A percentile compares a stretch with the other conserved stretches of the same genome.
Evolutionary conservation across 2,797 vertebrate genomes (phyloP).

Genomic region (Lates japonicus): DNA sequence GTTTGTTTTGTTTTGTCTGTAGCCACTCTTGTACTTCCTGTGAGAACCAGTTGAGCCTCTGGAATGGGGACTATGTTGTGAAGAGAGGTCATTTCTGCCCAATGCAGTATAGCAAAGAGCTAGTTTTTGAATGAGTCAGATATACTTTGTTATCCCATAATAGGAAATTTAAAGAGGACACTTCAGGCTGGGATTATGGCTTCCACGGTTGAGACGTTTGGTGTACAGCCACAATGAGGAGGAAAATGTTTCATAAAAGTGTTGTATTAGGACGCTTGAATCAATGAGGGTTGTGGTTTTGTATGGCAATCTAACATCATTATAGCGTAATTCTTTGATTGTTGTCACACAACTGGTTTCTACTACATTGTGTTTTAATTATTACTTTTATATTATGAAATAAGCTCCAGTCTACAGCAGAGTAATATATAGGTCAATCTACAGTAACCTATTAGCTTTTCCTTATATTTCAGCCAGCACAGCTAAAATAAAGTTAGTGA

Average conservation of each 20-base stretch:
- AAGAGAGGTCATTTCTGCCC: too few species aligned
- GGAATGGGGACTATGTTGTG: too few species aligned
- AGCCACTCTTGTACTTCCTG: too few species aligned
- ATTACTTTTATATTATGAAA: conserved; percentile 33
- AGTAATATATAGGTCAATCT: conserved; percentile 42
- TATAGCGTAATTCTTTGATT: background rate
- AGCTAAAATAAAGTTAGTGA: conserved; percentile 51
- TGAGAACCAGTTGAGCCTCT: too few species aligned
- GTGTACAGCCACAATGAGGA: background rate
- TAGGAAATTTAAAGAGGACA: too few species aligned
- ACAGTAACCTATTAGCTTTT: conserved; percentile 41
- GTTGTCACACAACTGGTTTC: background rate
- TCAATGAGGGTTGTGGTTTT: background rate
- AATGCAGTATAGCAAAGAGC: conserved; percentile 19
- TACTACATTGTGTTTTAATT: conserved; percentile 17
- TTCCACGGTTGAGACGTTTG: background rate
- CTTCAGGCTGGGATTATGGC: background rate
- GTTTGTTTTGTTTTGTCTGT: too few species aligned
- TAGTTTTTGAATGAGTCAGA: too few species aligned
- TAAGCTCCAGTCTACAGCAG: conserved; percentile 17
- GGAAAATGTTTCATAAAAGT: conserved; percentile 5
- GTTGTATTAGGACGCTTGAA: background rate
- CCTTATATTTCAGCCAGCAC: conserved; percentile 39
- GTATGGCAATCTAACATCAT: background rate
- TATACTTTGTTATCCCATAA: too few species aligned